Conservation (phyloP, 1,140 invertebrate genomes). For the Leptinotarsa texana region DNA sequence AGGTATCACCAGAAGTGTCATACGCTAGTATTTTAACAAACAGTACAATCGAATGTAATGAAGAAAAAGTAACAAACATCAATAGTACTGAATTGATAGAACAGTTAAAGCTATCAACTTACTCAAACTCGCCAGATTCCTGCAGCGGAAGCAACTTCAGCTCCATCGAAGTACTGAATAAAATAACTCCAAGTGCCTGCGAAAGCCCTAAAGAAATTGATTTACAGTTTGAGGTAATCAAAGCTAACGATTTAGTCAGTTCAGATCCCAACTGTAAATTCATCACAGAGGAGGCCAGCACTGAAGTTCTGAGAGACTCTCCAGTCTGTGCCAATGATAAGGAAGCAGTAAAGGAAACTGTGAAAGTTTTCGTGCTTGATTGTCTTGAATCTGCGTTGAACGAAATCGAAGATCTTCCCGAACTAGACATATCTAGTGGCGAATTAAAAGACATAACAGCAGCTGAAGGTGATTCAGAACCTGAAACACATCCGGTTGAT, state of each 20-base stretch:
- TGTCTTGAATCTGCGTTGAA: too few relatives aligned
- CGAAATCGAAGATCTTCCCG: not conserved
- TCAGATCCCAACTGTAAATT: not conserved
- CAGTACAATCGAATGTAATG: not conserved
- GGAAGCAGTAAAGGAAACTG: not conserved
- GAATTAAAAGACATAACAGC: not conserved
- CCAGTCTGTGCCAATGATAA: not conserved
- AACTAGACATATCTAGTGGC: slow-evolving; percentile 5
- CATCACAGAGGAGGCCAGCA: not conserved
- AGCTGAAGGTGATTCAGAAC: not conserved
- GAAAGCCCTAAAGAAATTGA: not conserved
- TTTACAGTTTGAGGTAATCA: not conserved
- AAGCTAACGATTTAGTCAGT: not conserved
- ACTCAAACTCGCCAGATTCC: not conserved
- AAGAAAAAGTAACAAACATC: too few relatives aligned
- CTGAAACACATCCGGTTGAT: not conserved
- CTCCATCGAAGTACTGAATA: not conserved
- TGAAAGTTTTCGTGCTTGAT: too few relatives aligned
- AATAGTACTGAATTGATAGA: too few relatives aligned
- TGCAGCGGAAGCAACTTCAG: not conserved
- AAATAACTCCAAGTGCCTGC: not conserved
- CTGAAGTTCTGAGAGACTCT: slow-evolving; percentile 1
- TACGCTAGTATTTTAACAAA: slow-evolving; percentile 42
- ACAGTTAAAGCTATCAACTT: too few relatives aligned
- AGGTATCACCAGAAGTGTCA: slow-evolving; percentile 36